phyloP scores from a whole-genome alignment of 2,113 vertebrate genomes.

The Phylloscopus whistleri region DNA sequence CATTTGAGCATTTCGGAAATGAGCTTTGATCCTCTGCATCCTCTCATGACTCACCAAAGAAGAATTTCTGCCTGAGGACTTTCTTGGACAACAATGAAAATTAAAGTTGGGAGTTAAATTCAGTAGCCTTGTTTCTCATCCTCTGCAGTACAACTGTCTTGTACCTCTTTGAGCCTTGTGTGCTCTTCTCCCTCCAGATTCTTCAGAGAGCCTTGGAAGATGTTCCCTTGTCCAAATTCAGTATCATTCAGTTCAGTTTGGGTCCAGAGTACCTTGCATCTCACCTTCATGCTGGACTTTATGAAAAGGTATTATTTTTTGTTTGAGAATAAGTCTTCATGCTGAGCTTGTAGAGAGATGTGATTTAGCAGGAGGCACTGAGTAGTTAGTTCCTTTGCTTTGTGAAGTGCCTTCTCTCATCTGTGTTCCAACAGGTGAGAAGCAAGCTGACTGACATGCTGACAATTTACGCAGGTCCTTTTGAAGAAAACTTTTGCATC shows the following conservation, averaged over 20 bases:
- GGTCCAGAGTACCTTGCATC: slow-evolving; percentile 13
- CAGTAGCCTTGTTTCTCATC: not conserved
- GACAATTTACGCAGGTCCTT: slow-evolving; percentile 83
- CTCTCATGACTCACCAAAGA: not conserved
- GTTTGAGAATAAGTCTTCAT: not conserved
- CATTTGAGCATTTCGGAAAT: not conserved
- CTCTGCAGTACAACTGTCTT: not conserved
- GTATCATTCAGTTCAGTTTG: slow-evolving; percentile 77
- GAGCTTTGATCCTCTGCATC: slow-evolving; percentile 47
- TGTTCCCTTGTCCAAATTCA: slow-evolving; percentile 74
- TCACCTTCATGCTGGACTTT: slow-evolving; percentile 19
- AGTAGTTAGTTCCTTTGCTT: not conserved
- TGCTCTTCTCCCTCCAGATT: slow-evolving; percentile 63
- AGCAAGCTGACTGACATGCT: slow-evolving; percentile 78
- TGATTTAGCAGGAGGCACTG: not conserved
- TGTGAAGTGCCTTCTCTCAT: slow-evolving; percentile 30
- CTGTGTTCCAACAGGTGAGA: slow-evolving; percentile 70
- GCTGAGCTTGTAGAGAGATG: not conserved
- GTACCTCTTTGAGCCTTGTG: not conserved
- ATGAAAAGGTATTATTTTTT: slow-evolving; percentile 20
- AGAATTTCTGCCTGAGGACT: slow-evolving; percentile 19
- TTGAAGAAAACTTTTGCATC: slow-evolving; percentile 69
- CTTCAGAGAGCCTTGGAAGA: slow-evolving; percentile 73
- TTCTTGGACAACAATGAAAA: slow-evolving; percentile 2
- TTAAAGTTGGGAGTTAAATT: not conserved